Evolutionary conservation across 1,140 invertebrate genomes (phyloP).

Genomic region (Bombus sylvicola): DNA sequence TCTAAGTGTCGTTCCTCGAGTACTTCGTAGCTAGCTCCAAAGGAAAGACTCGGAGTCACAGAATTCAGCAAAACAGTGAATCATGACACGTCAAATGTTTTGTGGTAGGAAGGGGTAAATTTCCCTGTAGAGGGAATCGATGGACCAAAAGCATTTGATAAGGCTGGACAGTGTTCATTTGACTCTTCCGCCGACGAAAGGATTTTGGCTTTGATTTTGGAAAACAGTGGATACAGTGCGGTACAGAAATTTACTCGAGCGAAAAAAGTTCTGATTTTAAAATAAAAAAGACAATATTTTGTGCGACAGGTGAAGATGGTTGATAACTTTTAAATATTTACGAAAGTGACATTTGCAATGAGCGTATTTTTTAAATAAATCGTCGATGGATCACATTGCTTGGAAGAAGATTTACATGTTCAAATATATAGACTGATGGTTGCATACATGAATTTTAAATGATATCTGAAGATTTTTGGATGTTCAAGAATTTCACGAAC

Average conservation of each 20-base stretch:
- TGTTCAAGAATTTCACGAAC: no score
- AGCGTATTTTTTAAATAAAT: background rate
- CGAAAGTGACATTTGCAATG: background rate
- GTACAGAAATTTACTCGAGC: background rate
- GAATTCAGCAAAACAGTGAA: conserved; percentile 29
- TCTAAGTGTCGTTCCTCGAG: conserved; percentile 12
- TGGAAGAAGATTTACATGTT: background rate
- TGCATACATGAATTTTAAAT: background rate
- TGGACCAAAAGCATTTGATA: conserved; percentile 25
- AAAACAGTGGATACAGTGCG: background rate
- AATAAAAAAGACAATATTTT: background rate
- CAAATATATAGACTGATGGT: background rate
- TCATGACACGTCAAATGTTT: conserved; percentile 15
- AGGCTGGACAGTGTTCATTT: conserved; percentile 30
- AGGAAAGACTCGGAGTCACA: conserved; percentile 12
- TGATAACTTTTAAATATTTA: background rate
- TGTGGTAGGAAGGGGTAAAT: conserved; percentile 26
- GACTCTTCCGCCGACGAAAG: background rate
- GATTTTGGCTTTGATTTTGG: background rate
- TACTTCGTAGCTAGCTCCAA: background rate
- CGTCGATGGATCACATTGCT: background rate
- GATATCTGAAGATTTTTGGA: background rate
- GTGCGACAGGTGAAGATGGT: background rate
- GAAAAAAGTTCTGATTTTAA: background rate
- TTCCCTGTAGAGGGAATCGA: conserved; percentile 16